Evolutionary conservation across 2,797 vertebrate species (phyloP).

Genomic region (Megalops cyprinoides): DNA sequence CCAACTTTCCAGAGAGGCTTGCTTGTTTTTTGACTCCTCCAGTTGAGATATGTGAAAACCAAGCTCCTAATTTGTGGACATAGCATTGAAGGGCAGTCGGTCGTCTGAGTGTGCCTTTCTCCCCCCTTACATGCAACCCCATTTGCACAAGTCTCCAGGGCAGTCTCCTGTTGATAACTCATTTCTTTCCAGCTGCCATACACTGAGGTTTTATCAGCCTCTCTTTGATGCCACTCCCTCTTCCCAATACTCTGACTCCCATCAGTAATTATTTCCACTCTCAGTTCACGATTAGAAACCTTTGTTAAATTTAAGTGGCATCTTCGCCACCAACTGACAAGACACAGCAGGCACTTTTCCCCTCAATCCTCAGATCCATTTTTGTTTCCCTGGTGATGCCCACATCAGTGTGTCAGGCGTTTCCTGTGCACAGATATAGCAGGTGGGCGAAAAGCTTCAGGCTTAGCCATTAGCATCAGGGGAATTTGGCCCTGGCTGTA

Average conservation of each 20-base stretch:
- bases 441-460: constrained; percentile 30
- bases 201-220: background rate
- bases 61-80: constrained; percentile 12
- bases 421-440: constrained; percentile 14
- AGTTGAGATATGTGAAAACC: constrained; percentile 4
- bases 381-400: background rate
- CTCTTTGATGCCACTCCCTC: constrained; percentile 13
- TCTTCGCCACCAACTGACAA: background rate
- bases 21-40: constrained; percentile 24
- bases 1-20: constrained; percentile 11
- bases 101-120: background rate
- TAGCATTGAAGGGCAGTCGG: background rate
- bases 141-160: background rate
- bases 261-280: constrained; percentile 29
- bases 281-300: background rate
- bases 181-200: constrained; percentile 16
- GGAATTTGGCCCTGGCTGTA: constrained; percentile 19
- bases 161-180: constrained; percentile 27
- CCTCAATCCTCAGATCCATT: background rate
- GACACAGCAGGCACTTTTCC: background rate
- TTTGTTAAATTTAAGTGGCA: background rate
- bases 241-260: background rate
- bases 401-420: constrained; percentile 9
- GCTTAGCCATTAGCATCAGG: constrained; percentile 6
- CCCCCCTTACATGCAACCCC: background rate